These are phyloP conservation scores for Hycleus phaleratus DNA, from an alignment of 1,140 invertebrate species.

Conservation along the genomic window DNA sequence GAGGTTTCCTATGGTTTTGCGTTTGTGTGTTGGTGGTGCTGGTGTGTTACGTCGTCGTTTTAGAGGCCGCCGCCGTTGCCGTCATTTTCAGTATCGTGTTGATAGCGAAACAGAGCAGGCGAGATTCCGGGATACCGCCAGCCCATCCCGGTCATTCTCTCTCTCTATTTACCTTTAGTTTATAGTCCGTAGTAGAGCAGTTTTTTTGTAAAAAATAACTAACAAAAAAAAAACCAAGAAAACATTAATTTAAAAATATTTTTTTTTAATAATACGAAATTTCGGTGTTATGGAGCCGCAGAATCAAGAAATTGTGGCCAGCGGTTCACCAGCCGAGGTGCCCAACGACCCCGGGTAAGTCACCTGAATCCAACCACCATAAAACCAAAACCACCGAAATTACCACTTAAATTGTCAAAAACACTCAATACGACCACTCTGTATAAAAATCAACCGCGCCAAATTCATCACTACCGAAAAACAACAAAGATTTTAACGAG, in stretches of 20 bases:
- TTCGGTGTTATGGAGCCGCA: slow-evolving; percentile 56
- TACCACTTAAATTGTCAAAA: neutral
- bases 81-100: slow-evolving; percentile 58
- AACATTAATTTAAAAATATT: neutral
- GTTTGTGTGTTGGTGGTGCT: slow-evolving; percentile 18
- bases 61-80: slow-evolving; percentile 24
- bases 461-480: neutral
- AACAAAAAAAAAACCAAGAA: neutral
- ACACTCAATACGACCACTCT: neutral
- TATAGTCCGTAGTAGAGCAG: slow-evolving; percentile 51
- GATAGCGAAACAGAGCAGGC: slow-evolving; percentile 59
- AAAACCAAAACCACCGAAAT: neutral
- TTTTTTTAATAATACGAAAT: slow-evolving; percentile 8
- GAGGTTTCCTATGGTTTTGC: slow-evolving; percentile 35
- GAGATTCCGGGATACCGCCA: slow-evolving; percentile 54
- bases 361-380: neutral
- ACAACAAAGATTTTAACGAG: neutral
- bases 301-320: slow-evolving; percentile 61
- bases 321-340: slow-evolving; percentile 72
- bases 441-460: neutral
- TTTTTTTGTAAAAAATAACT: neutral
- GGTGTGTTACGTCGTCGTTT: slow-evolving; percentile 36
- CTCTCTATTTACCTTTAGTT: slow-evolving; percentile 51
- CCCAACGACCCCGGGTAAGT: slow-evolving; percentile 85
- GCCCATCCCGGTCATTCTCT: slow-evolving; percentile 42